These are phyloP conservation scores for Semicossyphus pulcher DNA, from an alignment of 2,113 vertebrate species.

Conservation along the genomic window DNA sequence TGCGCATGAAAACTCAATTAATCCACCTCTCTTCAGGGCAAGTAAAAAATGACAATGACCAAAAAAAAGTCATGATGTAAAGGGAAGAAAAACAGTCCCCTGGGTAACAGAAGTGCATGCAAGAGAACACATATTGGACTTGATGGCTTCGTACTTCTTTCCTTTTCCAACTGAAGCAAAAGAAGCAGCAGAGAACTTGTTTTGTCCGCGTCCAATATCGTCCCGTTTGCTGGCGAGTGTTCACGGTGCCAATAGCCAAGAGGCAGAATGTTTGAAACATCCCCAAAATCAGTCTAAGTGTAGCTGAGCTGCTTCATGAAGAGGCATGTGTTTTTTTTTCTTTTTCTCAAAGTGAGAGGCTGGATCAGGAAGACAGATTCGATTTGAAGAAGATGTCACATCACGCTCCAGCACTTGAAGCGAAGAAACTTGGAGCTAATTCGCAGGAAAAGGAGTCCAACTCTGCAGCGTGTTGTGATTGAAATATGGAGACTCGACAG, in stretches of 20 bases:
- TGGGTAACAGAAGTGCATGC: conserved; percentile 58
- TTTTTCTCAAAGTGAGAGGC: conserved; percentile 17
- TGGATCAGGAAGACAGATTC: conserved; percentile 50
- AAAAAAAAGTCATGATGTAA: conserved; percentile 7
- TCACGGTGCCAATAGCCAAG: conserved; percentile 54
- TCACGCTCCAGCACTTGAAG: conserved; percentile 34
- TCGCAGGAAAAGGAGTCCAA: conserved; percentile 7
- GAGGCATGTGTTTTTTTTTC: too few relatives aligned
- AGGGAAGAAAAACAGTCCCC: conserved; percentile 24
- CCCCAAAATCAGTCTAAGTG: conserved; percentile 28
- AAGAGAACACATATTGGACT: conserved; percentile 32
- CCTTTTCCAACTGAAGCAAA: conserved; percentile 40
- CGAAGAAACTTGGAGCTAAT: neutral
- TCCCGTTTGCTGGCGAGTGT: conserved; percentile 30
- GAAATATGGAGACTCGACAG: conserved; percentile 53
- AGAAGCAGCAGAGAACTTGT: conserved; percentile 14
- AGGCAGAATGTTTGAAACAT: conserved; percentile 26
- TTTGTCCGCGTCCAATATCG: conserved; percentile 25
- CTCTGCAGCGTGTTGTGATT: conserved; percentile 34
- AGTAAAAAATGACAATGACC: conserved; percentile 23
- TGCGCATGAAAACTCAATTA: conserved; percentile 17
- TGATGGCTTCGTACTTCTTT: conserved; percentile 60
- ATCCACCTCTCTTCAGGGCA: neutral
- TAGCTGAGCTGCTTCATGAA: conserved; percentile 44
- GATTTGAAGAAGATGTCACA: conserved; percentile 10